Evolutionary conservation across 1,140 invertebrate species (phyloP).

Genomic region (Microplitis demolitor): DNA sequence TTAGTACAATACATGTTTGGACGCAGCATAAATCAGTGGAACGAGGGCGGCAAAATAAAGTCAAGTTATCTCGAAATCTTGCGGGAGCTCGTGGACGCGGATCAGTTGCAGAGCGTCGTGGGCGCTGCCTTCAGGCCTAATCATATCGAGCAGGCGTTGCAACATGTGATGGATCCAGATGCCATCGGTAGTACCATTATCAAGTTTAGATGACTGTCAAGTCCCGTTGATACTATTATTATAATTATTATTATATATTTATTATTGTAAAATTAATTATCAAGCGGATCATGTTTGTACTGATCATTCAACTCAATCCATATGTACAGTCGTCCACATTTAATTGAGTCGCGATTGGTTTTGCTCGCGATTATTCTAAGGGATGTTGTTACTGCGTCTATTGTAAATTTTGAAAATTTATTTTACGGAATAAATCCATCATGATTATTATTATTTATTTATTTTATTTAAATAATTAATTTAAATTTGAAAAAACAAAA

Average conservation of each 20-base stretch:
- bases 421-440: constrained; percentile 25
- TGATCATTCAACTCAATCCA: background rate
- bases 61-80: constrained; percentile 60
- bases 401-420: constrained; percentile 19
- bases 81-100: constrained; percentile 61
- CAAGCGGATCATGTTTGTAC: background rate
- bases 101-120: constrained; percentile 66
- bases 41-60: constrained; percentile 60
- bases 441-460: background rate
- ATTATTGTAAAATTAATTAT: background rate
- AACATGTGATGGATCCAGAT: constrained; percentile 69
- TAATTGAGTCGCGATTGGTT: no score
- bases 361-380: background rate
- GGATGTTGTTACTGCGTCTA: constrained; percentile 21
- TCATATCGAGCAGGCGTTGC: constrained; percentile 72
- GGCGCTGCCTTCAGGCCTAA: constrained; percentile 70
- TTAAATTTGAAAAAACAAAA: background rate
- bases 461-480: background rate
- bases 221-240: background rate
- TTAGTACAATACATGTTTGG: constrained; percentile 57
- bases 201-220: constrained; percentile 66
- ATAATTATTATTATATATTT: background rate
- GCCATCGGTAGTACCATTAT: constrained; percentile 78
- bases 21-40: constrained; percentile 50
- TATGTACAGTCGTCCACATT: background rate